phyloP scores from a whole-genome alignment of 1,140 invertebrate genomes.

The Eciton burchellii region DNA sequence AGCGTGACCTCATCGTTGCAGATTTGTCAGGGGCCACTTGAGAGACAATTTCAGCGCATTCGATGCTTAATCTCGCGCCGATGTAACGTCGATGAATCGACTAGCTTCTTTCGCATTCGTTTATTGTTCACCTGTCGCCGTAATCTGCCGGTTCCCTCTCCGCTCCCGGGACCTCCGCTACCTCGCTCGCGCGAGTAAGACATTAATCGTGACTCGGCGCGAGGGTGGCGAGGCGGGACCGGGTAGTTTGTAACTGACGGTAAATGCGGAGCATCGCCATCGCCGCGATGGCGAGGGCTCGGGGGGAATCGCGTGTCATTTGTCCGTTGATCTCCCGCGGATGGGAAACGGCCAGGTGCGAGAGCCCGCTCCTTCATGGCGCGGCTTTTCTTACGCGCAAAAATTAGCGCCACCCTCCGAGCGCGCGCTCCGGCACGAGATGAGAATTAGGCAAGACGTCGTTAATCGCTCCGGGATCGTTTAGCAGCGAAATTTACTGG shows the following conservation, averaged over 20 bases:
- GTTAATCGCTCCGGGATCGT: slow-evolving; percentile 72
- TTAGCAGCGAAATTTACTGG: slow-evolving; percentile 63
- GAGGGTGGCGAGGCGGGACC: slow-evolving; percentile 55
- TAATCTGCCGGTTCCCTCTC: slow-evolving; percentile 46
- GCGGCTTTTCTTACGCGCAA: slow-evolving; percentile 81
- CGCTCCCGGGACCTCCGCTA: slow-evolving; percentile 64
- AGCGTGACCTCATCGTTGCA: not conserved
- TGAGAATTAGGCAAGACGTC: slow-evolving; percentile 80
- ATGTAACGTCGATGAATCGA: slow-evolving; percentile 1
- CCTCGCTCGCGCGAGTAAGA: slow-evolving; percentile 79
- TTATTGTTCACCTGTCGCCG: not conserved
- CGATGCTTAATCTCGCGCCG: not conserved
- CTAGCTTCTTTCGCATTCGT: not conserved
- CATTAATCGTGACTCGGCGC: slow-evolving; percentile 81
- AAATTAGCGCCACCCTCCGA: slow-evolving; percentile 80
- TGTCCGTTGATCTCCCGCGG: slow-evolving; percentile 85
- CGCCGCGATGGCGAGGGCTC: slow-evolving; percentile 66
- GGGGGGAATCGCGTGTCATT: slow-evolving; percentile 84
- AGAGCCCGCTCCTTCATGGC: slow-evolving; percentile 64
- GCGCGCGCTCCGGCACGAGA: slow-evolving; percentile 65
- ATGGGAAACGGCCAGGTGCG: slow-evolving; percentile 83
- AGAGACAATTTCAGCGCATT: slow-evolving; percentile 9
- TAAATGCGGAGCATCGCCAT: slow-evolving; percentile 64
- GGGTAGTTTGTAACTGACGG: slow-evolving; percentile 81
- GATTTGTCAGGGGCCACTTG: not conserved